Base-by-base conservation (phyloP, 2,797 vertebrate genomes). In the Sebastes taczanowskii region DNA sequence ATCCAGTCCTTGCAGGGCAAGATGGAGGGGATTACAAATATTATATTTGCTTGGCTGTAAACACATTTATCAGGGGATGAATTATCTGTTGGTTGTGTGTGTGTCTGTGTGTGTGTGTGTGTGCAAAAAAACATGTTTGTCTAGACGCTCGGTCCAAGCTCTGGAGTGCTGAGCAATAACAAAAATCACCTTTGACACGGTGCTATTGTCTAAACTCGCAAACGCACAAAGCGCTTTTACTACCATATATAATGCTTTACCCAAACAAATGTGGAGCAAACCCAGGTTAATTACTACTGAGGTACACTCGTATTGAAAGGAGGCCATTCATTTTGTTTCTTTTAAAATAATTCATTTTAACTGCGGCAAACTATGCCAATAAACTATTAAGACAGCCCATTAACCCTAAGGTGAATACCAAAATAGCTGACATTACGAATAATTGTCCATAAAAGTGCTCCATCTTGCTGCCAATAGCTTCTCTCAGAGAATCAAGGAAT, bases 1-100 rank as follows among this genome's bases (percentile, higher is more conserved):
- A 91, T 92, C 86, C 82, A 71, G 81, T 71, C 78, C 77, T 83
- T 70, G 80, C 77, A 74, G 78, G 68, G 81, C 34, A 68, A 84
- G 88, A 92, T 89, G 75, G 84, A 91, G 53, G 60, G 84, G 86
- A 93, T 88, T 89, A 89, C 75, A 92, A 86, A 91, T 88, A 90
- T 88, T 85, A 86, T 82, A 84, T 91, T 85, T 86, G 74, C 85
- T 85, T 86, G 78, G 81, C 77, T 67, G 85, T 87, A 90, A 93
- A 94, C 85, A 86, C 71, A 88, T 91, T 90, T 89, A 88, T 92
- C 86, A 80, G 70, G 65, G 79, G 85, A 79, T 81, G 80, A 84
- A 81, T 90, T 83, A 90, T 89, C 72, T 81, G 34, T 66, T 62
- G 78, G 71, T 61, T 69, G 85, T 38, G 86, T 69, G 53, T 75